Conservation (phyloP, 2,113 vertebrate genomes). For the Miniopterus natalensis region DNA sequence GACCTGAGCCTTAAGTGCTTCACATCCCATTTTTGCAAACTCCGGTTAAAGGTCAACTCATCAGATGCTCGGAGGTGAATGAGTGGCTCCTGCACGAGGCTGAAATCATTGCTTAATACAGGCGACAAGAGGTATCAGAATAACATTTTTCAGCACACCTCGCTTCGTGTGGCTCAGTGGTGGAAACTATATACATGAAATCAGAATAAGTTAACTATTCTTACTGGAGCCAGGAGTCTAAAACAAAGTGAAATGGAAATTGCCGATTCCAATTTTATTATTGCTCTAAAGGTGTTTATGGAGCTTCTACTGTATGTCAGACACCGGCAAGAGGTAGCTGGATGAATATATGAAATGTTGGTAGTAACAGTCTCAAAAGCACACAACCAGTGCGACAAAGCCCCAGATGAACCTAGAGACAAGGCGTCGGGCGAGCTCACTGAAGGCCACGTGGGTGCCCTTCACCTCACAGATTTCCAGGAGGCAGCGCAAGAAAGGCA, state of each 20-base stretch:
- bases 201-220: not conserved
- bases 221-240: not conserved
- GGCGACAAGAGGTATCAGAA: not conserved
- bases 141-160: not conserved
- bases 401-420: not conserved
- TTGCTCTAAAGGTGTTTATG: not conserved
- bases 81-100: not conserved
- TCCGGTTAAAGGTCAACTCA: not conserved
- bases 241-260: not conserved
- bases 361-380: not conserved
- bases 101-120: not conserved
- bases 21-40: not conserved
- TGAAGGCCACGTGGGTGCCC: not conserved
- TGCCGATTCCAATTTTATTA: not conserved
- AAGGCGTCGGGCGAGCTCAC: not conserved
- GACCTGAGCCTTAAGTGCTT: not conserved
- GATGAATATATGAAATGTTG: not conserved
- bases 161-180: not conserved
- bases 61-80: not conserved
- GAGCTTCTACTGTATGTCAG: not conserved
- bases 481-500: not conserved
- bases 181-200: not conserved
- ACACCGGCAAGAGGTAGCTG: not conserved
- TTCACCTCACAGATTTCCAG: not conserved
- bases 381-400: not conserved